These are phyloP conservation scores for Oceanites oceanicus DNA, from an alignment of 2,113 vertebrate species.

Conservation along the genomic window DNA sequence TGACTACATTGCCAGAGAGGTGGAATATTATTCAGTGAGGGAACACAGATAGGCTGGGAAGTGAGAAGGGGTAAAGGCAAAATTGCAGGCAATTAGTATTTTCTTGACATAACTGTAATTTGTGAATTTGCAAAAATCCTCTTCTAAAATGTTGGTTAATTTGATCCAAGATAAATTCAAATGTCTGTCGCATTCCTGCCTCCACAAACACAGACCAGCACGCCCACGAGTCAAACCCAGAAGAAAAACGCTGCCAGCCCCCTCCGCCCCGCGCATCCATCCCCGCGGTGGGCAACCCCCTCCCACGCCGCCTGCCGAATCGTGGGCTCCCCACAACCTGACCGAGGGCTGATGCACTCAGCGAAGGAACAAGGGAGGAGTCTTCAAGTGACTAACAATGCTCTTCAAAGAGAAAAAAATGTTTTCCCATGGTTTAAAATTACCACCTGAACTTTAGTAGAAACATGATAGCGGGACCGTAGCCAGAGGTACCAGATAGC, in stretches of 20 bases:
- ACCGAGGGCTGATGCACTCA: not conserved
- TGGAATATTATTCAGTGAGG: conserved; percentile 29
- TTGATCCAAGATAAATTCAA: not conserved
- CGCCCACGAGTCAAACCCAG: not conserved
- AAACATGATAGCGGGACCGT: not conserved
- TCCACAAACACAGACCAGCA: not conserved
- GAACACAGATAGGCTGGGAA: not conserved
- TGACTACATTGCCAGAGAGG: not conserved
- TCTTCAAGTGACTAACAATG: not conserved
- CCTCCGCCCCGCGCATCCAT: not conserved
- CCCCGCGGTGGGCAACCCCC: not conserved
- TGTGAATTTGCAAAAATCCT: not conserved
- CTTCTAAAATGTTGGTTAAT: not conserved
- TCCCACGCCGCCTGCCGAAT: not conserved
- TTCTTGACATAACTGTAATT: conserved; percentile 37
- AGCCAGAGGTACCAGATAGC: not conserved
- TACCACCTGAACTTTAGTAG: conserved; percentile 32
- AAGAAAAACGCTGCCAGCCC: not conserved
- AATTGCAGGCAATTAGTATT: conserved; percentile 32
- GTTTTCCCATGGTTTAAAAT: conserved; percentile 67
- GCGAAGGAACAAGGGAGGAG: not conserved
- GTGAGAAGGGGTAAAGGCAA: conserved; percentile 15
- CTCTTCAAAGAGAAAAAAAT: conserved; percentile 30
- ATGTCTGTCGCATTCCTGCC: not conserved
- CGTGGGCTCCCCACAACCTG: not conserved